Conservation (phyloP, 2,113 vertebrate species). For the Zeus faber region DNA sequence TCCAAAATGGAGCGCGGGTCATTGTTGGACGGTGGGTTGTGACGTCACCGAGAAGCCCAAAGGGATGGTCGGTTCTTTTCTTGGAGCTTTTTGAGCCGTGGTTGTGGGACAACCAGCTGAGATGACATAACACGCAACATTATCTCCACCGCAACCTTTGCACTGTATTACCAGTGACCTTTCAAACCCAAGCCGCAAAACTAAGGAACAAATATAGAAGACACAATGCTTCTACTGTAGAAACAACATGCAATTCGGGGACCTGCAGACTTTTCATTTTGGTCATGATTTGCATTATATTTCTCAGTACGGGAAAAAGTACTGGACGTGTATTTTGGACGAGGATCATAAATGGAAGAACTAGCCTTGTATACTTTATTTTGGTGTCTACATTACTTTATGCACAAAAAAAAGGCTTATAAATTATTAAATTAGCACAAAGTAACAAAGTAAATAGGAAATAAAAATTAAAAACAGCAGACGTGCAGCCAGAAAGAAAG, state of each 20-base stretch:
- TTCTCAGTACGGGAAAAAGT: not conserved
- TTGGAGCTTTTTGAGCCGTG: constrained; percentile 31
- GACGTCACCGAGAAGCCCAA: constrained; percentile 53
- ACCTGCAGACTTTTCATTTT: constrained; percentile 22
- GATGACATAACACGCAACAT: constrained; percentile 61
- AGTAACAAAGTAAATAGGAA: too few relatives aligned
- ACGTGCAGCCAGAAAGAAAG: too few relatives aligned
- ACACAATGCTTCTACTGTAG: constrained; percentile 19
- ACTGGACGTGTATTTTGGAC: too few relatives aligned
- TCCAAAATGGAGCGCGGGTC: constrained; percentile 43
- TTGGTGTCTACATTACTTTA: too few relatives aligned
- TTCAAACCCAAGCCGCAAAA: constrained; percentile 41
- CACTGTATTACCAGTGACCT: constrained; percentile 48
- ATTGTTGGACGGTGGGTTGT: constrained; percentile 48
- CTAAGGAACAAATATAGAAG: constrained; percentile 39
- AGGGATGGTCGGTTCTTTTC: constrained; percentile 53
- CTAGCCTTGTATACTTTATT: too few relatives aligned
- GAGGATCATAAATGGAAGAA: too few relatives aligned
- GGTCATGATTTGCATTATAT: not conserved
- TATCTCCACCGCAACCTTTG: constrained; percentile 64
- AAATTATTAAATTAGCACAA: too few relatives aligned
- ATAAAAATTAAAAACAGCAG: too few relatives aligned
- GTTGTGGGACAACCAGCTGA: constrained; percentile 55
- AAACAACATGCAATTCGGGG: constrained; percentile 19
- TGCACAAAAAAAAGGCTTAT: too few relatives aligned